Evolutionary conservation across 2,888 invertebrate genomes (phyloP), one percentile per base, ranked within the genome.

Genomic region (Noctua janthina): DNA sequence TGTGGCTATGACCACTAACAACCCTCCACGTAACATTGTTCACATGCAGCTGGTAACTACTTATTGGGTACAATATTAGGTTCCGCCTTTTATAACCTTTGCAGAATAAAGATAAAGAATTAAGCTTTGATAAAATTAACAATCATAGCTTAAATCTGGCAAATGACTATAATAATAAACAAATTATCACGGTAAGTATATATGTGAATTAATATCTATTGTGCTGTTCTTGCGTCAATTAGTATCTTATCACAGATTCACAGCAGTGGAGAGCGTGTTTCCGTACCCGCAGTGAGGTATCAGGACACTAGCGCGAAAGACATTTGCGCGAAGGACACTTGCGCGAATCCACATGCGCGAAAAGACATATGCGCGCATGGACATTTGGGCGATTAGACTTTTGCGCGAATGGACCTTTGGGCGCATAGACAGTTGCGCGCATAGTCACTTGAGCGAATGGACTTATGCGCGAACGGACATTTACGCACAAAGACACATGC

Each of bases 81-180:
- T 59, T 54, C 23, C 35, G 54, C 29, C 81, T 90, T 92, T 92
- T 93, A 93, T 92, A 92, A 87, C 43, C 74, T 88, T 56, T 75
- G 62, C 1, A 74, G 64, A 78, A 68, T 62, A 29, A 59, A 76
- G 81, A 87, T 87, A 78, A 79, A 62, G 8, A 81, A 72, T 68
- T 85, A 85, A 78, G 71, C 74, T 87, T 29, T 72, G 88, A 87
- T 86, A 81, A 87, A 46, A 77, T 43, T 68, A 15, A n/a, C 39
- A 78, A 85, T 81, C 83, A 76, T 10, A 15, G 51, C 59, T 46
- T 15, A 78, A 84, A 84, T 79, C 72, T 84, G 49, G 46, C 35
- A 35, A 62, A 15, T 72, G 4, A 11, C 35, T 49, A 51, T 39
- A 51, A 70, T 35, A 79, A 83, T 54, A 83, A 83, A 76, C 54